Conservation (phyloP, 1,140 invertebrate species). For the Brachionus rotundiformis region DNA sequence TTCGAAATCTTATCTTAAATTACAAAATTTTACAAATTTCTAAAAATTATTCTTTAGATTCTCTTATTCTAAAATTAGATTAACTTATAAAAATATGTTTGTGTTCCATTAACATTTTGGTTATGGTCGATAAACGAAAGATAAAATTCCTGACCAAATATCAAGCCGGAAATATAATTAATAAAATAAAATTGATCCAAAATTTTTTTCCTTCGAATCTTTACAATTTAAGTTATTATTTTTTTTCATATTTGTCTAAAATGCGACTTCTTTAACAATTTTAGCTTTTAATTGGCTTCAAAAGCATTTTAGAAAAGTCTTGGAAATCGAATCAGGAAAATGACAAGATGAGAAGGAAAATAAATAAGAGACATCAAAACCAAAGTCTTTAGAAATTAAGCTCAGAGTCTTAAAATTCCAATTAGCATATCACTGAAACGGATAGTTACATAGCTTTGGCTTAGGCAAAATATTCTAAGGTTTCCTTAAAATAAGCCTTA, state of each 20-base stretch:
- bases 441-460: slow-evolving; percentile 18
- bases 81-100: too few species aligned
- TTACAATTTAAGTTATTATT: not conserved
- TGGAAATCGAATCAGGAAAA: slow-evolving; percentile 21
- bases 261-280: not conserved
- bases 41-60: too few species aligned
- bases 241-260: not conserved
- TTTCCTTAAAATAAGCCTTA: slow-evolving; percentile 29
- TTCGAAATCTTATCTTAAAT: too few species aligned
- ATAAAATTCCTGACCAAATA: not conserved
- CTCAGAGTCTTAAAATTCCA: slow-evolving; percentile 11
- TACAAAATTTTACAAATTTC: too few species aligned
- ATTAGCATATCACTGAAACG: slow-evolving; percentile 43
- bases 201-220: not conserved
- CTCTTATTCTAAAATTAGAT: too few species aligned
- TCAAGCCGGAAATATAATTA: not conserved
- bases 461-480: not conserved
- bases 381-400: not conserved
- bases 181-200: not conserved
- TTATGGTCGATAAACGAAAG: too few species aligned
- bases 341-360: not conserved
- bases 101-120: too few species aligned
- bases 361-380: not conserved
- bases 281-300: slow-evolving; percentile 26
- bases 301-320: not conserved